phyloP scores from a whole-genome alignment of 2,888 invertebrate genomes.

The Eremobia ochroleuca region DNA sequence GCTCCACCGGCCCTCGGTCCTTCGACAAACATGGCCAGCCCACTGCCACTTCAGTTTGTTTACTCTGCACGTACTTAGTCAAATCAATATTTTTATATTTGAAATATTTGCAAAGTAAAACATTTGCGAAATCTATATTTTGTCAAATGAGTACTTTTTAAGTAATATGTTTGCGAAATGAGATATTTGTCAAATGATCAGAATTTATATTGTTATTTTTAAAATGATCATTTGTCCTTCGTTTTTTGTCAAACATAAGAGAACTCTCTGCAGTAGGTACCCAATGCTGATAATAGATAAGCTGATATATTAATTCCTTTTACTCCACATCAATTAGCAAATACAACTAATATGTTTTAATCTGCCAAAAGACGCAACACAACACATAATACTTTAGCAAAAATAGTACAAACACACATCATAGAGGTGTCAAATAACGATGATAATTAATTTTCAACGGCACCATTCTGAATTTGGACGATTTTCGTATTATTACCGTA shows the following conservation, averaged over 20 bases:
- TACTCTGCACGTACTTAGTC: too few species aligned
- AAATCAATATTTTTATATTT: too few species aligned
- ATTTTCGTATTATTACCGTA: constrained; percentile 56
- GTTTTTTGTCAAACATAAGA: too few species aligned
- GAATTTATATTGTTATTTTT: too few species aligned
- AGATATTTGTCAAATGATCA: too few species aligned
- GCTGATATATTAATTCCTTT: neutral
- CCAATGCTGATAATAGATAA: neutral
- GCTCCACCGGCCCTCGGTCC: neutral
- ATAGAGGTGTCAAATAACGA: constrained; percentile 28
- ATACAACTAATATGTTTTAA: constrained; percentile 33
- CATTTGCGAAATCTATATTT: too few species aligned
- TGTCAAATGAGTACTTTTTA: too few species aligned
- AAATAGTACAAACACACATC: constrained; percentile 38
- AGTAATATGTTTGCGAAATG: too few species aligned
- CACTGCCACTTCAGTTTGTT: neutral
- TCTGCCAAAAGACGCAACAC: constrained; percentile 14
- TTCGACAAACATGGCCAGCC: neutral
- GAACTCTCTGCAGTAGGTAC: neutral
- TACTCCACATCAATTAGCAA: neutral
- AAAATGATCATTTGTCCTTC: too few species aligned
- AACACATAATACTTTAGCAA: constrained; percentile 39
- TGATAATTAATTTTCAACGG: constrained; percentile 34
- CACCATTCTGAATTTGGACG: constrained; percentile 50
- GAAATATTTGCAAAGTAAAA: too few species aligned